phyloP scores from a whole-genome alignment of 2,888 invertebrate genomes.

The Osedax frankpressi region DNA sequence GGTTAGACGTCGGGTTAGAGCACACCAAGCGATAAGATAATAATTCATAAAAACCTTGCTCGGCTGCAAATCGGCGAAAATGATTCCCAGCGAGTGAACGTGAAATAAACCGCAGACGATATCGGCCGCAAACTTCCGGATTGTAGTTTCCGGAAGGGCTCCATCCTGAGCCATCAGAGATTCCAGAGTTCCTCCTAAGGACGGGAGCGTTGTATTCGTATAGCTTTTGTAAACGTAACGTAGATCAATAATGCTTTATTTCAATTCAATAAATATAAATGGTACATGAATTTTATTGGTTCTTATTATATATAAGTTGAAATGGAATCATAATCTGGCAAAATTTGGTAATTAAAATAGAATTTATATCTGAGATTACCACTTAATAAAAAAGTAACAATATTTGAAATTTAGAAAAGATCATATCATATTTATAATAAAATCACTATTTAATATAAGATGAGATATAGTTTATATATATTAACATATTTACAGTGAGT shows the following conservation, averaged over 20 bases:
- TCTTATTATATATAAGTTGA: too few species aligned
- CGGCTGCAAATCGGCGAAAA: constrained; percentile 45
- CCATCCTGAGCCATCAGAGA: constrained; percentile 41
- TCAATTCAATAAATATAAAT: too few species aligned
- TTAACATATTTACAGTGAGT: constrained; percentile 4
- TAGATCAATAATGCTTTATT: too few species aligned
- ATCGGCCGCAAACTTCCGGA: constrained; percentile 40
- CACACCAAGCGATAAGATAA: not conserved
- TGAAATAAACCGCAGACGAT: constrained; percentile 44
- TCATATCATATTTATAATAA: not conserved
- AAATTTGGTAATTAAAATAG: too few species aligned
- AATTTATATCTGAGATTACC: too few species aligned
- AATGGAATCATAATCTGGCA: too few species aligned
- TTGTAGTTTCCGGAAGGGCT: constrained; percentile 42
- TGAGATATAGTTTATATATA: not conserved
- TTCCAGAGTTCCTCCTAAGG: constrained; percentile 37
- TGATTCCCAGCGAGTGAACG: constrained; percentile 43
- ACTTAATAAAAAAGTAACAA: too few species aligned
- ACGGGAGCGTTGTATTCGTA: too few species aligned
- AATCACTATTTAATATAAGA: not conserved
- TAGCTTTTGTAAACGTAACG: too few species aligned
- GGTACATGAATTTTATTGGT: too few species aligned
- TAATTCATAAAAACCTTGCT: constrained; percentile 38
- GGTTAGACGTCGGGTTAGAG: too few species aligned
- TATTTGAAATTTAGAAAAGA: not conserved